Base-by-base conservation (phyloP, 2,113 vertebrate genomes). In the Tursiops truncatus region DNA sequence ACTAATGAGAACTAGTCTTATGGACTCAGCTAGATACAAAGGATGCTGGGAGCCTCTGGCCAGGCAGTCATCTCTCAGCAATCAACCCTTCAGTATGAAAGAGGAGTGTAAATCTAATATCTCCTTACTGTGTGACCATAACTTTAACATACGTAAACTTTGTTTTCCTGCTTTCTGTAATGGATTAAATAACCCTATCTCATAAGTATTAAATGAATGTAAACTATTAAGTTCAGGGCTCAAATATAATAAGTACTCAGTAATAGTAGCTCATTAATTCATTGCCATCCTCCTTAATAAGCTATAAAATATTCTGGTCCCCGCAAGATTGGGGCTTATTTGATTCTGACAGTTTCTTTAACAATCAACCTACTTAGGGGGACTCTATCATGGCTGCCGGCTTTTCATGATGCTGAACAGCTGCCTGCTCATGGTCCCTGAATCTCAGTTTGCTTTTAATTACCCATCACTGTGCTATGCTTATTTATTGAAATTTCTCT, bases 331-430 rank as follows among this genome's bases (percentile, higher is more conserved):
- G 60, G 56, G 28, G 84, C 58, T 53, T 79, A 36, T 94, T 85
- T 89, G 56, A 92, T 94, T 92, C 62, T 89, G 44, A 26, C 38
- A 80, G 74, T 94, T 93, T 91, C n/a, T 94, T 97, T 83, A 77
- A 28, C 56, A 80, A 81, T 38, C 31, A 86, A 26, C n/a, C 38
- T 85, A 92, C 81, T 96, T 92, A 74, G 79, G 77, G 89, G 28
- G 47, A 95, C 38, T 85, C 5, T 56, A 0, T 92, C 38, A 21
- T 65, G 14, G 26, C 28, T 74, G 14, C 41, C 76, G 60, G 65
- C 12, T 31, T 96, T 47, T 38, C 67, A 84, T 85, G 47, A 85
- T 77, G 17, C 41, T 36, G 28, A 92, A 70, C 44, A 31, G n/a
- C 89, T 77, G 83, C 62, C 76, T 77, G 53, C 8, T 41, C 50